Conservation (phyloP, 2,113 vertebrate species). For the Pomatorhinus ruficollis region DNA sequence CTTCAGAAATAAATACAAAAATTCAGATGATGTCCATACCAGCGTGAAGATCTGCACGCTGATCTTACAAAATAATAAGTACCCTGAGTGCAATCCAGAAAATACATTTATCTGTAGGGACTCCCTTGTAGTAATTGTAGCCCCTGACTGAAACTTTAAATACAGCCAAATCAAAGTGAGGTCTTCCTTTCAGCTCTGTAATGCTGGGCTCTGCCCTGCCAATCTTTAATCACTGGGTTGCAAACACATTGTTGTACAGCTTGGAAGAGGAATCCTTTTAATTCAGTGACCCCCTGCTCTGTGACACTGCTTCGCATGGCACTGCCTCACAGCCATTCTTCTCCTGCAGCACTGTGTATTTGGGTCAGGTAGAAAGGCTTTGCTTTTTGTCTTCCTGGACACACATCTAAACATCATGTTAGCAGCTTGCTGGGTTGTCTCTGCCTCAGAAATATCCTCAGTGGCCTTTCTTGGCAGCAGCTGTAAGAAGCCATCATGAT, state of each 20-base stretch:
- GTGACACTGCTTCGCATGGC: not conserved
- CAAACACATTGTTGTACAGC: not conserved
- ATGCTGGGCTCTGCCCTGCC: not conserved
- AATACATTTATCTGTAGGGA: not conserved
- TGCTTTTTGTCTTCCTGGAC: not conserved
- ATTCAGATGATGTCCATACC: not conserved
- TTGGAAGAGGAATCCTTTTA: not conserved
- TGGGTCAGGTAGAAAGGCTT: not conserved
- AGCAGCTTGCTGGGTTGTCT: not conserved
- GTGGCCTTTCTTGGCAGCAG: not conserved
- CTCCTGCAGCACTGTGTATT: fast-evolving
- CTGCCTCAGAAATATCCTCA: not conserved
- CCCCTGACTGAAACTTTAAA: not conserved
- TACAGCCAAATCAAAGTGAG: not conserved
- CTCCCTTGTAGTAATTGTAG: not conserved
- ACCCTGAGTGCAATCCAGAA: not conserved
- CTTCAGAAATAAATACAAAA: constrained; percentile 11
- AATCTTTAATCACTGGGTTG: not conserved
- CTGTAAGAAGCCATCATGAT: not conserved
- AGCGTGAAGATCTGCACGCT: fast-evolving
- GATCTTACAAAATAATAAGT: not conserved
- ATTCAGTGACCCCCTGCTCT: not conserved
- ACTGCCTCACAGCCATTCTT: not conserved
- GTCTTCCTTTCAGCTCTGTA: not conserved
- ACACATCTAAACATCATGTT: not conserved